These are phyloP conservation scores for Leontocebus nigricollis DNA, from an alignment of 2,797 vertebrate genomes.

Conservation along the genomic window DNA sequence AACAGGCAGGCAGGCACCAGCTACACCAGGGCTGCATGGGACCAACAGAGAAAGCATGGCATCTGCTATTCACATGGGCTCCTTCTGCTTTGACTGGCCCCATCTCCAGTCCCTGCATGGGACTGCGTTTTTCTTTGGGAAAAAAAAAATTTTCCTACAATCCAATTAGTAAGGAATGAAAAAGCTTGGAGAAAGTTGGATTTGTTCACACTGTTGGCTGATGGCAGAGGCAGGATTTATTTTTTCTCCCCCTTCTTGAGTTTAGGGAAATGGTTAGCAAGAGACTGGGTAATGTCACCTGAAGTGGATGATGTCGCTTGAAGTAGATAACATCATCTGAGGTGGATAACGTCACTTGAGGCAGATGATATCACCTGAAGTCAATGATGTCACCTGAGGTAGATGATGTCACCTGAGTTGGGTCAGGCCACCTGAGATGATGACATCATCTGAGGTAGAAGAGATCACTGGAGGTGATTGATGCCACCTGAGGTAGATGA, in stretches of 20 bases:
- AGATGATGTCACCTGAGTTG: background rate
- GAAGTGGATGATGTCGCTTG: background rate
- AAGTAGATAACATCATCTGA: background rate
- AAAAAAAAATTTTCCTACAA: background rate
- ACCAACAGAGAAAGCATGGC: accelerated
- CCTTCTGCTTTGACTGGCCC: accelerated
- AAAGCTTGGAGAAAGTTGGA: background rate
- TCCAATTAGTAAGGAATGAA: background rate
- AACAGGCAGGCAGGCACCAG: accelerated
- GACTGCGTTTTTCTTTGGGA: background rate
- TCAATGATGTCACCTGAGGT: background rate
- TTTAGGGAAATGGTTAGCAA: background rate
- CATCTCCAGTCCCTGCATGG: accelerated
- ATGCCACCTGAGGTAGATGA: background rate
- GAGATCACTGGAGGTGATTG: background rate
- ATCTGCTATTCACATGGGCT: accelerated
- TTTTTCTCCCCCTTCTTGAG: accelerated
- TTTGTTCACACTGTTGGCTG: background rate
- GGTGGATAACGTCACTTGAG: background rate
- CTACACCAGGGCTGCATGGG: accelerated
- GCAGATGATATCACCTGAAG: background rate
- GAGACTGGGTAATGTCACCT: too few species aligned
- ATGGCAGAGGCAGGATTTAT: background rate
- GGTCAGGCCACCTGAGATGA: background rate
- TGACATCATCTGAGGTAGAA: background rate